A percentile compares a stretch with the other conserved stretches of the same genome.
Evolutionary conservation across 2,888 invertebrate species (phyloP).

Genomic region (Kuschelorhynchus macadamiae): DNA sequence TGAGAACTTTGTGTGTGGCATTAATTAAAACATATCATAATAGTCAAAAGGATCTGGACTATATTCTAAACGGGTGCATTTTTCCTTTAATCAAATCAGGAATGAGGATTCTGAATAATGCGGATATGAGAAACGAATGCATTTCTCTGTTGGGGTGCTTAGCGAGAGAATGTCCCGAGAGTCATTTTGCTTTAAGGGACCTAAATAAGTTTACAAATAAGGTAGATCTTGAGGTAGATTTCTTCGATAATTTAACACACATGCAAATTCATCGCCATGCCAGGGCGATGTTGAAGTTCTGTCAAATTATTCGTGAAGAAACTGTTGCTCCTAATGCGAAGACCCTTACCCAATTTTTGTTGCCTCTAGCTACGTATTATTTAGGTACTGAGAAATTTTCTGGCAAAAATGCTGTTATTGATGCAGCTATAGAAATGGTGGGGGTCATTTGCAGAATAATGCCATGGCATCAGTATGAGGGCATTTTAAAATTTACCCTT

Average conservation of each 20-base stretch:
- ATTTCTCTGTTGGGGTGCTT: slow-evolving; percentile 84
- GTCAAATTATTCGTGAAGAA: slow-evolving; percentile 75
- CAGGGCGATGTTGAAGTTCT: slow-evolving; percentile 85
- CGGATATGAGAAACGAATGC: slow-evolving; percentile 81
- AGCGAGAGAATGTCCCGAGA: slow-evolving; percentile 78
- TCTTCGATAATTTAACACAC: slow-evolving; percentile 94
- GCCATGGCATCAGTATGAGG: slow-evolving; percentile 93
- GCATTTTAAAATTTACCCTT: slow-evolving; percentile 85
- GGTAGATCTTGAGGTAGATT: slow-evolving; percentile 88
- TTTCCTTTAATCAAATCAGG: slow-evolving; percentile 80
- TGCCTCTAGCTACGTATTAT: slow-evolving; percentile 87
- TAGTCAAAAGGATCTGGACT: slow-evolving; percentile 73
- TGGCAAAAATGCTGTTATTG: slow-evolving; percentile 85
- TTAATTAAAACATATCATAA: slow-evolving; percentile 73
- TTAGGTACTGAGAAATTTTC: slow-evolving; percentile 83
- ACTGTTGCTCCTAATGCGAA: slow-evolving; percentile 75
- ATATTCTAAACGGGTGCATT: slow-evolving; percentile 81
- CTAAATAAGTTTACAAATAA: slow-evolving; percentile 78
- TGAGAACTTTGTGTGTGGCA: slow-evolving; percentile 79
- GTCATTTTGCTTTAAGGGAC: slow-evolving; percentile 81
- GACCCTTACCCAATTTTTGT: slow-evolving; percentile 85
- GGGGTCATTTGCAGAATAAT: slow-evolving; percentile 82
- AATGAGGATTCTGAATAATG: slow-evolving; percentile 78
- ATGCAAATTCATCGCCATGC: slow-evolving; percentile 88
- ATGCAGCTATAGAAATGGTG: slow-evolving; percentile 87